Evolutionary conservation across 2,797 vertebrate species (phyloP).

Genomic region (Melanotaenia nigrans): DNA sequence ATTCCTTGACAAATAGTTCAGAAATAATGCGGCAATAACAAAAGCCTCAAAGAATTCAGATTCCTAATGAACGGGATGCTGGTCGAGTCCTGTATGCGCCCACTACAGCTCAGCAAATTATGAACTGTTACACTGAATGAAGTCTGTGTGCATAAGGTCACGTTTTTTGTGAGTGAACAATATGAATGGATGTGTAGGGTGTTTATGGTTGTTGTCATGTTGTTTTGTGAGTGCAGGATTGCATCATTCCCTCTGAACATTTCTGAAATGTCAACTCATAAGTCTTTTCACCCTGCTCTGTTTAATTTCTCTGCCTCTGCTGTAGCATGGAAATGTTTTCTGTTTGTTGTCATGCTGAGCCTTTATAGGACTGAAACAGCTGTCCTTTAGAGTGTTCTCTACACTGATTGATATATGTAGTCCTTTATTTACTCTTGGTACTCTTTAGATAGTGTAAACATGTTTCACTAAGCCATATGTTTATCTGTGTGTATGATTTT

Average conservation of each 20-base stretch:
- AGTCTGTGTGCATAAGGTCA: neutral
- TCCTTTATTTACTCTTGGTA: slow-evolving; percentile 16
- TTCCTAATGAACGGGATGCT: slow-evolving; percentile 76
- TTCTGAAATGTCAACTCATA: slow-evolving; percentile 72
- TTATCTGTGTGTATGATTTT: slow-evolving; percentile 28
- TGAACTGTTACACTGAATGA: slow-evolving; percentile 43
- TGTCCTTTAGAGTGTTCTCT: slow-evolving; percentile 33
- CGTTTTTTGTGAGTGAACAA: slow-evolving; percentile 14
- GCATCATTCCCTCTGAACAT: slow-evolving; percentile 54
- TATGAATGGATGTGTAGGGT: slow-evolving; percentile 12
- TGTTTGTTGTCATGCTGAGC: slow-evolving; percentile 40
- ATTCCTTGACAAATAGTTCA: slow-evolving; percentile 86
- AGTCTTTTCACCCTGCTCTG: slow-evolving; percentile 54
- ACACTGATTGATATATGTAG: slow-evolving; percentile 13
- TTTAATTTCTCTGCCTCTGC: slow-evolving; percentile 51
- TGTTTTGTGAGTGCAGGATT: slow-evolving; percentile 35
- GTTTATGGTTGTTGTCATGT: slow-evolving; percentile 25
- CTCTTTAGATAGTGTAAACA: slow-evolving; percentile 28
- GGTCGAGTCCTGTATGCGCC: slow-evolving; percentile 54
- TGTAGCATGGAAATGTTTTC: slow-evolving; percentile 47
- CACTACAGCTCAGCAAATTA: slow-evolving; percentile 61
- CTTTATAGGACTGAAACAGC: slow-evolving; percentile 38
- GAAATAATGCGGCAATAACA: slow-evolving; percentile 84
- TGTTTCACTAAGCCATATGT: slow-evolving; percentile 29
- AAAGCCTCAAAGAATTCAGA: slow-evolving; percentile 80